Conservation (phyloP, 2,888 invertebrate species). For the Stramonita haemastoma region DNA sequence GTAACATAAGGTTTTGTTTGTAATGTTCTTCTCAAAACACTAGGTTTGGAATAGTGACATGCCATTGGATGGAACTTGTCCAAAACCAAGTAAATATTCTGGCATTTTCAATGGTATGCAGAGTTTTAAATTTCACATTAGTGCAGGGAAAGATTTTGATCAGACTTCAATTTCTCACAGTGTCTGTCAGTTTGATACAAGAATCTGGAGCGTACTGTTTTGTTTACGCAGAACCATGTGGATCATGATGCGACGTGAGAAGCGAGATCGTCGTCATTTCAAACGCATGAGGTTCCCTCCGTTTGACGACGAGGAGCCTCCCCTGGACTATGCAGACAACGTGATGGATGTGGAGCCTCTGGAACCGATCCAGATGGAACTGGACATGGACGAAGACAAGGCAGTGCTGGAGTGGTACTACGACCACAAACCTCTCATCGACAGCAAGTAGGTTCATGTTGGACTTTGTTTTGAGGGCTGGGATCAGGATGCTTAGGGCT, state of each 20-base stretch:
- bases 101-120: no score
- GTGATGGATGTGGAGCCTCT: conserved; percentile 98
- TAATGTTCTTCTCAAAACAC: no score
- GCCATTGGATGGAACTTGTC: no score
- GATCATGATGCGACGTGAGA: conserved; percentile 99
- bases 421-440: conserved; percentile 96
- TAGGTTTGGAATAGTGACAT: no score
- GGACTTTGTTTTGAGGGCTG: background rate
- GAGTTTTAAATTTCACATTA: no score
- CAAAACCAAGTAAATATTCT: no score
- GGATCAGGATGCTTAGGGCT: no score
- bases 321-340: conserved; percentile 99
- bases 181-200: no score
- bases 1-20: no score
- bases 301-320: conserved; percentile 99
- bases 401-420: conserved; percentile 96
- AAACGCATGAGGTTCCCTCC: conserved; percentile 99
- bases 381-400: conserved; percentile 91
- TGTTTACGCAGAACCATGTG: conserved; percentile 90
- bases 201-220: background rate
- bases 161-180: no score
- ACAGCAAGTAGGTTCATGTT: conserved; percentile 82
- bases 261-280: conserved; percentile 98
- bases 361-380: conserved; percentile 98
- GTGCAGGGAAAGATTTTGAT: no score